Evolutionary conservation across 1,140 invertebrate genomes (phyloP), one percentile per base, ranked within the genome.

Genomic region (Hormaphis cornu): DNA sequence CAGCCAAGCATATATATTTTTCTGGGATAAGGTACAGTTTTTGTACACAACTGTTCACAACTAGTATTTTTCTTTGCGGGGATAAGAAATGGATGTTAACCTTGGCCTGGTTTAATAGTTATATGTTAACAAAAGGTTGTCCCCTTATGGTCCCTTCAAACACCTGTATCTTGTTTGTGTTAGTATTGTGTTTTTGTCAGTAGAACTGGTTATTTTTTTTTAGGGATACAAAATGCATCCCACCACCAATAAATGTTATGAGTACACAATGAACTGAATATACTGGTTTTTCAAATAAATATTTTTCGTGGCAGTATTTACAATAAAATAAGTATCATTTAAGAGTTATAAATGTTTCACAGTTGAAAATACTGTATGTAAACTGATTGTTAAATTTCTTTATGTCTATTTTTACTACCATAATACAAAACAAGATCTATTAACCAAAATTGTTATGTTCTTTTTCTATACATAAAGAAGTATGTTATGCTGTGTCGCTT

Each of bases 1-100:
- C 76, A 92, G 89, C 69, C 91, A 95, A 77, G 84, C 83, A 37
- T 89, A 93, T 77, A 79, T 95, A 1, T 93, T 92, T 78, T 95
- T 91, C 75, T 94, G 90, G 89, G 91, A 95, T 75, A 95, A 94
- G 80, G 84, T 86, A 75, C 73, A 20, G 53, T 40, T 30, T 71
- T 18, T 56, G 6, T 33, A 16, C n/a, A n/a, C 35, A 18, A 58
- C 10, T 40, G 9, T 58, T 35, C 2, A 24, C n/a, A 50, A 4
- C 8, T 6, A 28, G 35, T 30, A n/a, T 50, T 53, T 22, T 69
- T 37, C 28, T n/a, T 24, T 40, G 9, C 16, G 20, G 20, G 18
- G 40, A n/a, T n/a, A n/a, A 40, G 42, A 40, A 53, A 53, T 28
- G 14, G 20, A 26, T 37, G 22, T 28, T 42, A 14, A 22, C 42